These are phyloP conservation scores for Hecatera dysodea DNA, from an alignment of 2,888 invertebrate genomes.

Conservation along the genomic window DNA sequence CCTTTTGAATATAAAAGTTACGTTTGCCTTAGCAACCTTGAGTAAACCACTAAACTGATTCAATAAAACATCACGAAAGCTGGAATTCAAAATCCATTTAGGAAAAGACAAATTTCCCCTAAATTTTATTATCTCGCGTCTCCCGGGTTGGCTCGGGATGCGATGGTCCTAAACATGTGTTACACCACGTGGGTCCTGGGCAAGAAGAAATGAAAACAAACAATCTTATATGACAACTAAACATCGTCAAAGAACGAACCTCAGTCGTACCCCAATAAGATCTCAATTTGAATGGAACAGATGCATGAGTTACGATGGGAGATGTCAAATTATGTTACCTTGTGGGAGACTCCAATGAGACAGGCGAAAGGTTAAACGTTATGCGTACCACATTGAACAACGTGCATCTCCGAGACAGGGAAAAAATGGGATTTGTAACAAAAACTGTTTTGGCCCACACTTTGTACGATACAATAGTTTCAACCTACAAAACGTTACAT, in stretches of 20 bases:
- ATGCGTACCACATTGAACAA: conserved; percentile 86
- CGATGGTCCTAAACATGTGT: conserved; percentile 86
- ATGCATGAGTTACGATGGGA: conserved; percentile 39
- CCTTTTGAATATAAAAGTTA: conserved; percentile 2
- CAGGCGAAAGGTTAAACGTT: conserved; percentile 86
- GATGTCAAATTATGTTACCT: conserved; percentile 74
- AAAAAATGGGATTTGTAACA: conserved; percentile 61
- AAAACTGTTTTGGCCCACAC: conserved; percentile 67
- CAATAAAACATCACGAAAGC: background rate
- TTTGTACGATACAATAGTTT: conserved; percentile 20
- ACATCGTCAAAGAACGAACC: conserved; percentile 41
- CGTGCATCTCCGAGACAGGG: conserved; percentile 70
- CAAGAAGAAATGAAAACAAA: conserved; percentile 67
- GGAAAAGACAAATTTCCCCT: conserved; percentile 70
- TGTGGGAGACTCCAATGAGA: conserved; percentile 87
- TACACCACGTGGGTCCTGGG: conserved; percentile 87
- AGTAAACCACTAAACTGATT: conserved; percentile 17
- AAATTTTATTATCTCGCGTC: conserved; percentile 78
- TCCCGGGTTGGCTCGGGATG: conserved; percentile 85
- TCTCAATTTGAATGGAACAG: conserved; percentile 26
- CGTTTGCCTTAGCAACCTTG: background rate
- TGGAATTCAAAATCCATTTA: conserved; percentile 51
- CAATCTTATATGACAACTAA: conserved; percentile 51
- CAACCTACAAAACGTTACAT: background rate
- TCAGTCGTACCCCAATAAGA: rapidly evolving